Evolutionary conservation across 2,888 invertebrate genomes (phyloP).

Genomic region (Drosophila borborema): DNA sequence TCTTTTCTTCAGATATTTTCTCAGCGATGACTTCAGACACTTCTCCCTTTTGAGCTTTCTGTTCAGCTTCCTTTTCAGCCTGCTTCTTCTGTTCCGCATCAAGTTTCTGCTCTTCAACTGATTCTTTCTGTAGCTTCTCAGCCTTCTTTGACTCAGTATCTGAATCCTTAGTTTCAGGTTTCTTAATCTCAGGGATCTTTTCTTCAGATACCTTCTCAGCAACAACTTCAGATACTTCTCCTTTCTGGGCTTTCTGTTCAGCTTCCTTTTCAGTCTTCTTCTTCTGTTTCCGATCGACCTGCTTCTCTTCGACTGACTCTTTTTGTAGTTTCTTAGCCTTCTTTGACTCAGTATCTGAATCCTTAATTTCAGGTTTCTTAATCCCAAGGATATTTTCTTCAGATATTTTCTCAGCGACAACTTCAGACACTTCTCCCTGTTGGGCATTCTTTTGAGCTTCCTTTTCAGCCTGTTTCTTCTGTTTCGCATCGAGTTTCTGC

Average conservation of each 20-base stretch:
- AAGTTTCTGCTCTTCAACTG: no score
- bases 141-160: background rate
- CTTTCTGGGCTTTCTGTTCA: constrained; percentile 13
- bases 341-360: background rate
- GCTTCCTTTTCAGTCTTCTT: constrained; percentile 8
- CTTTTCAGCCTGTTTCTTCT: background rate
- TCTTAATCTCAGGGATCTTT: background rate
- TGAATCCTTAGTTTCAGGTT: background rate
- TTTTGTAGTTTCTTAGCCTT: background rate
- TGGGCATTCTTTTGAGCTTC: no score
- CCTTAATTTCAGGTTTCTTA: background rate
- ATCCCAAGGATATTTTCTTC: no score
- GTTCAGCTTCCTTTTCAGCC: background rate
- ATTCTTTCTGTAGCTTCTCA: background rate
- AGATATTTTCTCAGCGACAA: no score
- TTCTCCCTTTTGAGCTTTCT: background rate
- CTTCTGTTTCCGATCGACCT: background rate
- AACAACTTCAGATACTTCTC: constrained; percentile 12
- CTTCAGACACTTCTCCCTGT: no score
- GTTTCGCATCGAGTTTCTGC: background rate
- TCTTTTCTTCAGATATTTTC: background rate
- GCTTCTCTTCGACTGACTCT: background rate
- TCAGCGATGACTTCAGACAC: background rate
- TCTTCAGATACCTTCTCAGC: background rate
- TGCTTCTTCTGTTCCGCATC: constrained; percentile 9